Conservation (phyloP, 2,888 invertebrate species). For the Carterocephalus palaemon region DNA sequence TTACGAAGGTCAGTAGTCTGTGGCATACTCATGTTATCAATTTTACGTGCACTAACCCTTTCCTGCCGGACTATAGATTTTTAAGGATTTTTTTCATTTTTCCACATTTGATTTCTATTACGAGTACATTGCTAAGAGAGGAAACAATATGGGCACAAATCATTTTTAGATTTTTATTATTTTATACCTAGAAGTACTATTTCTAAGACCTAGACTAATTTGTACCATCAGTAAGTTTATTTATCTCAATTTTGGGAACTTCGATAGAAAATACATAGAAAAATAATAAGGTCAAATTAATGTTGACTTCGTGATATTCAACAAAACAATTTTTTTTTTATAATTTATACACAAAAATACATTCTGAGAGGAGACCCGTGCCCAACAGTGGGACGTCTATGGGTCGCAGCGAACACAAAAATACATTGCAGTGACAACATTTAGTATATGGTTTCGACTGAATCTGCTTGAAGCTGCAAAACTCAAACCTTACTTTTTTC, state of each 20-base stretch:
- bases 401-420: too few relatives aligned
- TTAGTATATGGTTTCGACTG: constrained; percentile 34
- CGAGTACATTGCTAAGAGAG: constrained; percentile 28
- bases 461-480: constrained; percentile 36
- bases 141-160: constrained; percentile 29
- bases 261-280: constrained; percentile 32
- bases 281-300: constrained; percentile 32
- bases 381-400: too few relatives aligned
- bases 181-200: constrained; percentile 34
- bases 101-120: constrained; percentile 30
- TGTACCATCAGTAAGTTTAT: constrained; percentile 33
- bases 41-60: too few relatives aligned
- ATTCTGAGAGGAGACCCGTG: too few relatives aligned
- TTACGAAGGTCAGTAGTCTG: too few relatives aligned
- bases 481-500: constrained; percentile 34
- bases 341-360: constrained; percentile 33
- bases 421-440: constrained; percentile 31
- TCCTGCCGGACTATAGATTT: constrained; percentile 30
- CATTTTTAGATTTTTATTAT: constrained; percentile 35
- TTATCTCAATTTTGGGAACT: constrained; percentile 32
- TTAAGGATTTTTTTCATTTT: constrained; percentile 30
- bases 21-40: not conserved
- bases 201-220: constrained; percentile 33
- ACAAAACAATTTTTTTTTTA: constrained; percentile 34
- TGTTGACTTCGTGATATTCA: constrained; percentile 32